Conservation (phyloP, 2,113 vertebrate species). For the Emberiza fucata region DNA sequence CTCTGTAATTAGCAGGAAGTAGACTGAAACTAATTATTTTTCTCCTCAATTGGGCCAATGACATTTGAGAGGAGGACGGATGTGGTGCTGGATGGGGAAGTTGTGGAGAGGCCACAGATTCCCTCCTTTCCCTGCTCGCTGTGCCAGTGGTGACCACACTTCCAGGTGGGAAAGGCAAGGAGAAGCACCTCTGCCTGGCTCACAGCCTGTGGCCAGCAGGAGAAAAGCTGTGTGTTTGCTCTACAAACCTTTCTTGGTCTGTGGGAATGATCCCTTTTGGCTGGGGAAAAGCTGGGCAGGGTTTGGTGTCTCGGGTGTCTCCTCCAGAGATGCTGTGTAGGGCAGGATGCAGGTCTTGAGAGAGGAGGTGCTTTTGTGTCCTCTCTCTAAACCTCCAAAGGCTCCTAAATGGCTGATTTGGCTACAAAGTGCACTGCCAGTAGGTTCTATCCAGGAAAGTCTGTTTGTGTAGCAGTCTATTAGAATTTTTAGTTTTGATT, state of each 20-base stretch:
- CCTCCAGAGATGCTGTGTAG: neutral
- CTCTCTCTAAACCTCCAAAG: neutral
- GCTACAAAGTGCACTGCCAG: neutral
- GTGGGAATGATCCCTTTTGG: neutral
- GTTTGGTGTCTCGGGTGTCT: neutral
- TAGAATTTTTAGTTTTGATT: neutral
- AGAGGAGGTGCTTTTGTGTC: neutral
- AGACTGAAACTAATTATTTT: constrained; percentile 72
- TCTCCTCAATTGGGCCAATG: constrained; percentile 61
- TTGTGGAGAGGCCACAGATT: rapidly evolving
- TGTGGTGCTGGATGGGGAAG: neutral
- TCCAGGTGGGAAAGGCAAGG: neutral
- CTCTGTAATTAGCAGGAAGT: constrained; percentile 70
- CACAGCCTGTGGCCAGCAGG: neutral
- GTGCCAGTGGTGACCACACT: rapidly evolving
- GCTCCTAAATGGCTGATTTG: neutral
- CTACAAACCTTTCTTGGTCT: neutral
- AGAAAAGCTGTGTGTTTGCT: neutral
- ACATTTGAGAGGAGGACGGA: constrained; percentile 33
- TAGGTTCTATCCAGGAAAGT: neutral
- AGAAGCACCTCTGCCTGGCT: neutral
- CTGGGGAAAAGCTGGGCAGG: neutral
- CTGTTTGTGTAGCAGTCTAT: neutral
- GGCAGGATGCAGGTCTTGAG: neutral
- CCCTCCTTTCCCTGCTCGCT: neutral